Conservation (phyloP, 92 coral and sea anemone species). For the Nematostella vectensis region DNA sequence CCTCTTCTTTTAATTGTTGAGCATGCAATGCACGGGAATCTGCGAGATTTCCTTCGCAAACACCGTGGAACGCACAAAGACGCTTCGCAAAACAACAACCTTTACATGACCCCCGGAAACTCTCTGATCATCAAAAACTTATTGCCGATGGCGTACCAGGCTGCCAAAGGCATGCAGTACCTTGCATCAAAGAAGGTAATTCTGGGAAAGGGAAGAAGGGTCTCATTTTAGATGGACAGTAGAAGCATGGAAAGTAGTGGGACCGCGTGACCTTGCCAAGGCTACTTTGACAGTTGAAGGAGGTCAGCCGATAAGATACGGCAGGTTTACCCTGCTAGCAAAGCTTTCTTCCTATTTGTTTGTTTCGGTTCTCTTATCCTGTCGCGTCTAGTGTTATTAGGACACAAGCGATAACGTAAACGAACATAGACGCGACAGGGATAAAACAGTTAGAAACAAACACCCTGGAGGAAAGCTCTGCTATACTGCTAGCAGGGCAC, state of each 20-base stretch:
- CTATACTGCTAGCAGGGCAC: too few relatives aligned
- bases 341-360: too few relatives aligned
- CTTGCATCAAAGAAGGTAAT: conserved; percentile 88
- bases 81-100: conserved; percentile 9
- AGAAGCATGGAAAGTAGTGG: too few relatives aligned
- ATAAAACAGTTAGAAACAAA: too few relatives aligned
- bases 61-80: conserved; percentile 31
- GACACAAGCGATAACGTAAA: not conserved
- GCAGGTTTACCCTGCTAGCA: not conserved
- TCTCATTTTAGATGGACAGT: not conserved
- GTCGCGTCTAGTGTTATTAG: too few relatives aligned
- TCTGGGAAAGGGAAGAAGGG: not conserved
- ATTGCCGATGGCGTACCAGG: conserved; percentile 78
- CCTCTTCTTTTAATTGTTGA: conserved; percentile 82
- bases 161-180: conserved; percentile 89
- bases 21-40: conserved; percentile 76
- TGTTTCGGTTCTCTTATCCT: too few relatives aligned
- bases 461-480: too few relatives aligned
- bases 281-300: too few relatives aligned
- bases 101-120: conserved; percentile 11
- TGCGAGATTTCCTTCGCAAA: conserved; percentile 72
- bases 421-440: too few relatives aligned
- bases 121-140: conserved; percentile 52
- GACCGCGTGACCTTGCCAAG: too few relatives aligned
- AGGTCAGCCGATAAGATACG: too few relatives aligned